Evolutionary conservation across 37 sponge, comb jelly and placozoan species (phyloP).

Genomic region (Sycon ciliatum): DNA sequence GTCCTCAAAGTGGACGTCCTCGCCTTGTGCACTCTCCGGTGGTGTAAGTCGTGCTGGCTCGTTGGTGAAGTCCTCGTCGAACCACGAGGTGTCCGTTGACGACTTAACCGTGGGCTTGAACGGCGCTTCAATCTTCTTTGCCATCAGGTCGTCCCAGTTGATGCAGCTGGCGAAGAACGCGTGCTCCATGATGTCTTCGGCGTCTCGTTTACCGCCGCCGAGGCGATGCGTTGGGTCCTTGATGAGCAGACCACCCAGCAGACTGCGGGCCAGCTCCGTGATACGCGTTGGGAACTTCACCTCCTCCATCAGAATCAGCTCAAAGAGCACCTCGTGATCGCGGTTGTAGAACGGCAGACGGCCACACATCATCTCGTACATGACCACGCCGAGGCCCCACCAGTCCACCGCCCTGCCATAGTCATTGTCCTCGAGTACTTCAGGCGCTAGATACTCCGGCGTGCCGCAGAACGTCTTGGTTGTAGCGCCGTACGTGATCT

Average conservation of each 20-base stretch:
- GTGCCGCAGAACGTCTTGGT: slow-evolving; percentile 96
- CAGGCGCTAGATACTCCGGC: slow-evolving; percentile 98
- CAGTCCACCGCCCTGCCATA: slow-evolving; percentile 94
- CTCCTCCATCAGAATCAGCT: slow-evolving; percentile 58
- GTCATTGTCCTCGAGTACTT: slow-evolving; percentile 94
- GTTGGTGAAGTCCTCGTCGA: slow-evolving; percentile 81
- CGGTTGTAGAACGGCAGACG: slow-evolving; percentile 89
- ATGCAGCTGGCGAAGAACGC: slow-evolving; percentile 57
- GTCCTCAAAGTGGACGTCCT: slow-evolving; percentile 58
- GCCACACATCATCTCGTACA: slow-evolving; percentile 99
- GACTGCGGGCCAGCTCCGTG: slow-evolving; percentile 51
- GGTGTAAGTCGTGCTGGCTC: slow-evolving; percentile 77
- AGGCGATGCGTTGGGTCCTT: slow-evolving; percentile 73
- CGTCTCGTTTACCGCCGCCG: slow-evolving; percentile 65
- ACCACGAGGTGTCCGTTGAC: slow-evolving; percentile 60
- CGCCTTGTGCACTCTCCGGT: slow-evolving; percentile 63
- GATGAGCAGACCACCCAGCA: slow-evolving; percentile 70
- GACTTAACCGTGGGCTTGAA: slow-evolving; percentile 65
- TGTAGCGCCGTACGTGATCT: slow-evolving; percentile 85
- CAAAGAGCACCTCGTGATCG: slow-evolving; percentile 86
- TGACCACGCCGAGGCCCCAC: slow-evolving; percentile 99
- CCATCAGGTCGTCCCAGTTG: slow-evolving; percentile 61
- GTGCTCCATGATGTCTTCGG: slow-evolving; percentile 68
- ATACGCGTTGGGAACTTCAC: slow-evolving; percentile 84
- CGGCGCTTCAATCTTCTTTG: slow-evolving; percentile 55